A percentile compares a stretch with the other conserved stretches of the same genome.
phyloP scores from a whole-genome alignment of 2,888 invertebrate genomes.

The Lasioglossum figueresi region DNA sequence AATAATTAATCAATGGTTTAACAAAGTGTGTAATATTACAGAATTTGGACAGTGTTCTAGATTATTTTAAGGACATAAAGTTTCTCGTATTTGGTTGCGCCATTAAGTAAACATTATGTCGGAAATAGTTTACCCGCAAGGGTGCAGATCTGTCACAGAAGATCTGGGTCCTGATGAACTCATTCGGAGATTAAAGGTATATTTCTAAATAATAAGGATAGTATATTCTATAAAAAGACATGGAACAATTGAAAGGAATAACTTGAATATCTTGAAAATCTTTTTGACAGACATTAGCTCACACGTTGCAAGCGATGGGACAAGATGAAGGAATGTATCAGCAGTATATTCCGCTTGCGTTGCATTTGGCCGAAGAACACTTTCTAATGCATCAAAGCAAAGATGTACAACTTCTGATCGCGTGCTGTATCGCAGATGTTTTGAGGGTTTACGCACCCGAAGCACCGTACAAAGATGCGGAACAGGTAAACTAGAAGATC shows the following conservation, averaged over 20 bases:
- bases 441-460: slow-evolving; percentile 98
- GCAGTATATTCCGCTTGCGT: slow-evolving; percentile 95
- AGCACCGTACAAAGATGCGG: slow-evolving; percentile 98
- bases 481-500: slow-evolving; percentile 91
- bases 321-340: slow-evolving; percentile 98
- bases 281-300: slow-evolving; percentile 90
- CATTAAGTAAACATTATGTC: slow-evolving; percentile 86
- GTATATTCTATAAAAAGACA: neutral
- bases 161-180: slow-evolving; percentile 98
- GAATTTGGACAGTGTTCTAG: slow-evolving; percentile 83
- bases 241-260: neutral
- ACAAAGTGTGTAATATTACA: slow-evolving; percentile 68
- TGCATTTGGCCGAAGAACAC: slow-evolving; percentile 96
- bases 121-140: slow-evolving; percentile 96
- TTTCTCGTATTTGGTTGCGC: slow-evolving; percentile 58
- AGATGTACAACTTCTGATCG: slow-evolving; percentile 97
- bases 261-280: slow-evolving; percentile 24
- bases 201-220: slow-evolving; percentile 10
- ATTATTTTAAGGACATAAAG: slow-evolving; percentile 70
- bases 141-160: slow-evolving; percentile 97
- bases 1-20: neutral
- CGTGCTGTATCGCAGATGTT: slow-evolving; percentile 99
- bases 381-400: slow-evolving; percentile 95
- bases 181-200: slow-evolving; percentile 95
- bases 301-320: slow-evolving; percentile 97